Conservation (phyloP, 1,140 invertebrate genomes). For the Solenopsis fugax region DNA sequence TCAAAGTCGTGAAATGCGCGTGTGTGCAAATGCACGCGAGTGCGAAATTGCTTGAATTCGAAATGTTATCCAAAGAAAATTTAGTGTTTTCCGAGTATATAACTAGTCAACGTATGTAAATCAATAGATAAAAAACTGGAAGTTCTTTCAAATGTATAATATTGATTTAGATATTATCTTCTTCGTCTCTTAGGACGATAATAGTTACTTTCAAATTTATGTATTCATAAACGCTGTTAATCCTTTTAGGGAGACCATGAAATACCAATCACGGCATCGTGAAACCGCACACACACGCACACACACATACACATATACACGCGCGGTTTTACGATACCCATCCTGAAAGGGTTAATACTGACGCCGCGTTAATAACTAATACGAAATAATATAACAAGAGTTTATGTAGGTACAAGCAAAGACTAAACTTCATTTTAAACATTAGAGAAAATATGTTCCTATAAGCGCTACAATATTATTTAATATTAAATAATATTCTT, state of each 20-base stretch:
- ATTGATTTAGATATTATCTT: background rate
- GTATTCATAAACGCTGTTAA: slow-evolving; percentile 11
- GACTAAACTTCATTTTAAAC: background rate
- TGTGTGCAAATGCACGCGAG: background rate
- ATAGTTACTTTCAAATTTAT: slow-evolving; percentile 15
- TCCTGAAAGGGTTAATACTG: background rate
- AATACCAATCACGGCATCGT: background rate
- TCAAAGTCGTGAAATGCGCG: background rate
- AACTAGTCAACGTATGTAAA: background rate
- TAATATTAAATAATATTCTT: too few relatives aligned
- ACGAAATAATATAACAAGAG: background rate
- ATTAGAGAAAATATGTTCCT: background rate
- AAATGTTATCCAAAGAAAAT: background rate
- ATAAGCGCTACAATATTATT: too few relatives aligned
- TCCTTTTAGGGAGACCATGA: background rate
- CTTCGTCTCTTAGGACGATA: background rate
- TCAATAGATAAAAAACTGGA: background rate
- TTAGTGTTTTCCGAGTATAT: background rate
- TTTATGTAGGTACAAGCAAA: background rate
- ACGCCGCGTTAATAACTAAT: background rate
- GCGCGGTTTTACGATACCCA: background rate
- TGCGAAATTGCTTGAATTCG: slow-evolving; percentile 11
- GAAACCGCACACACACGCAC: background rate
- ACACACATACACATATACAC: too few relatives aligned
- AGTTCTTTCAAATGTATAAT: slow-evolving; percentile 7